Base-by-base conservation (phyloP, 2,113 vertebrate genomes). In the Lepisosteus osseus region DNA sequence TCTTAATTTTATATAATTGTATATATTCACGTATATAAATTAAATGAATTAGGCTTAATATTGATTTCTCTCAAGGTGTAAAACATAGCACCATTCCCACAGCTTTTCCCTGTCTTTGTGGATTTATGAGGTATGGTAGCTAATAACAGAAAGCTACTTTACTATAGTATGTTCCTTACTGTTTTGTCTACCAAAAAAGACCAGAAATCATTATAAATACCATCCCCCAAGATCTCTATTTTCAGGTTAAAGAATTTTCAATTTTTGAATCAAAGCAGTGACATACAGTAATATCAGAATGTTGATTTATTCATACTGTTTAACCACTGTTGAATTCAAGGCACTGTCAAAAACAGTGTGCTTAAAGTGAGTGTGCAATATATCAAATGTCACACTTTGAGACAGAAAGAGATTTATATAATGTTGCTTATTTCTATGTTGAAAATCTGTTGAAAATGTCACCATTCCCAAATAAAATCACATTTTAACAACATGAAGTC, bases 81-180 rank as follows among this genome's bases (percentile, higher is more conserved):
- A 65, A 42, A 61, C 40, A 64, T 62, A 72, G 70, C 70, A 72
- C 70, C 70, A 72, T 65, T 72, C 65, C 42, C 47, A 64, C 45
- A 61, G 14, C 40, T 47, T 17, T 47, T 72, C 47, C 62, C 62
- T 65, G 70, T 15, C 11, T 65, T 72, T 72, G 40, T 56, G 62
- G 15, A 61, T 43, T 2, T 72, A 54, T 65, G 70, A 72, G 70
- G 70, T 72, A 72, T 61, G 65, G 54, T 72, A 65, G 29, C 29
- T 54, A 72, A 54, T 42, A 72, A 54, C 29, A 65, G 51, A 17
- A 65, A 13, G 54, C 62, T 54, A 44, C 17, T 6, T 71, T 54
- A 40, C 54, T 56, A 65, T 29, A 71, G 45, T 51, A 51, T 59
- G 54, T 64, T 65, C 62, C 29, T 61, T 45, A 41, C 42, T 47